Base-by-base conservation (phyloP, 1,140 invertebrate genomes). In the Cydia fagiglandana region DNA sequence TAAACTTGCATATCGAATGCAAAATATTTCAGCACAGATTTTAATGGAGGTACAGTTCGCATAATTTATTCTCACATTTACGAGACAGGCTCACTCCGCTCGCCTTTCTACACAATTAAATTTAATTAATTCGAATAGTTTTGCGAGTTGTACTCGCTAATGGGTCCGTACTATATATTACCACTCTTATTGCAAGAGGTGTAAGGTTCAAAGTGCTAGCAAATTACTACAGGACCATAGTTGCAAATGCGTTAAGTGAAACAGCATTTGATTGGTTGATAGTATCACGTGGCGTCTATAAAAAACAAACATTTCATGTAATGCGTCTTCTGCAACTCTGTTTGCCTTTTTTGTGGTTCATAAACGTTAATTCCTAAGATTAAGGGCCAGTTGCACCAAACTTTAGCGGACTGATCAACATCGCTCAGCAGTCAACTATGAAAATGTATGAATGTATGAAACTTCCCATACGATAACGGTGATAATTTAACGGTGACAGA, bases 61-160 rank as follows among this genome's bases (percentile, higher is more conserved):
- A 70, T 70, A 70, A 70, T 70, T 70, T 70, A 70, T 70, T 70
- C 64, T 34, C 66, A 38, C 66, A 70, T 70, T 70, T 70, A 70
- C 66, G 66, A 70, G 66, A 70, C 66, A 70, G 13, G 45, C 73
- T 47, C 45, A 50, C 38, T 53, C 47, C 41, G 45, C 73, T 50
- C 73, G 73, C 41, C 38, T 73, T 73, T 73, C 73, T 50, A 53
- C 73, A 73, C 73, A 73, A 73, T 73, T 73, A 73, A 73, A 73
- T 73, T 73, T 73, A 73, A 73, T 73, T 73, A 73, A 73, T 73
- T 73, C 73, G 73, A 73, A 73, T 73, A 73, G 73, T 70, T 73
- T 73, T 53, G 41, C 47, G 73, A 53, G 34, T 53, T 24, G 73
- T 50, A 53, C 73, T 17, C 73, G 73, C 47, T 73, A 73, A 73